Percentiles rank a stretch among this genome's conserved stretches.
Evolutionary conservation across 2,888 invertebrate genomes (phyloP).

Genomic region (Lycophotia porphyrea): DNA sequence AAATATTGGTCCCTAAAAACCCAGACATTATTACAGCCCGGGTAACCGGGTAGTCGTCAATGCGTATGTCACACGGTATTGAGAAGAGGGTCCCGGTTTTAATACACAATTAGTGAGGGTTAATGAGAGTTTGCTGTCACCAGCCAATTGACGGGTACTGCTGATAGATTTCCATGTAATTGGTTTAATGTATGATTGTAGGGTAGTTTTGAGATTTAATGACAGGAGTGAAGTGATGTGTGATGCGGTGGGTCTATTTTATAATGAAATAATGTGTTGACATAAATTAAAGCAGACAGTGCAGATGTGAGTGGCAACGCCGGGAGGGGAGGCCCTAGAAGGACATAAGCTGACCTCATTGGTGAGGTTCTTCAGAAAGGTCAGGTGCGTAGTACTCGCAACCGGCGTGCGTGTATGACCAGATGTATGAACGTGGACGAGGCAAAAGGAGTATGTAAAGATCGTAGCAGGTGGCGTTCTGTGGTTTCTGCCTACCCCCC

Average conservation of each 20-base stretch:
- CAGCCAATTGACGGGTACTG: slow-evolving; percentile 35
- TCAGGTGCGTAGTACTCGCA: too few species aligned
- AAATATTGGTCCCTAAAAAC: slow-evolving; percentile 56
- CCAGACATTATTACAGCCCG: slow-evolving; percentile 44
- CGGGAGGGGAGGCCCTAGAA: too few species aligned
- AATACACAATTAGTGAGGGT: slow-evolving; percentile 62
- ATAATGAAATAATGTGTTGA: background rate
- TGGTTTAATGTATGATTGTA: slow-evolving; percentile 26
- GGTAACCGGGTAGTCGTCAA: slow-evolving; percentile 52
- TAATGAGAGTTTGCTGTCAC: slow-evolving; percentile 61
- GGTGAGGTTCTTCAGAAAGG: too few species aligned
- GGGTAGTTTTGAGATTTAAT: slow-evolving; percentile 18
- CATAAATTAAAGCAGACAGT: too few species aligned
- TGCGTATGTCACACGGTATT: slow-evolving; percentile 42
- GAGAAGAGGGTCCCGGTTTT: slow-evolving; percentile 60
- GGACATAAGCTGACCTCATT: too few species aligned
- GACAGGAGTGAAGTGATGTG: background rate
- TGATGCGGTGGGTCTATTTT: background rate
- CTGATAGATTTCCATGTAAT: slow-evolving; percentile 40
- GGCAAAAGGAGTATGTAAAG: too few species aligned
- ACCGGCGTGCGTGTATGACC: too few species aligned
- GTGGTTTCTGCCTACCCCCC: too few species aligned
- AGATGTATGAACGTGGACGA: too few species aligned
- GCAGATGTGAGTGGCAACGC: too few species aligned
- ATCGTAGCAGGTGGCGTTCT: too few species aligned